Conservation (phyloP, 2,113 vertebrate genomes). For the Catagonus wagneri region DNA sequence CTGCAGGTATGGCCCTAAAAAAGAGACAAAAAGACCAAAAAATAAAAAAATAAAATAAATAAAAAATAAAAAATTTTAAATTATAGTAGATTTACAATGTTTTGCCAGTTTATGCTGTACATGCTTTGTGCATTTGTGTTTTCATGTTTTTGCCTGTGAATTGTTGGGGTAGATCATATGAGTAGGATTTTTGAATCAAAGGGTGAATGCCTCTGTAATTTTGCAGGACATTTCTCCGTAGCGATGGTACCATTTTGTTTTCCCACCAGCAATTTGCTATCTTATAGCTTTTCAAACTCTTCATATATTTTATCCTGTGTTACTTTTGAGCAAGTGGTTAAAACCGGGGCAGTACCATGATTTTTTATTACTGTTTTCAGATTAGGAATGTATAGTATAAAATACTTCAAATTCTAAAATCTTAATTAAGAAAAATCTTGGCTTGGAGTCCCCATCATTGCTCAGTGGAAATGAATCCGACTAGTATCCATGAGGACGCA, state of each 20-base stretch:
- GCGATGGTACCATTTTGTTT: neutral
- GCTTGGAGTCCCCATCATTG: neutral
- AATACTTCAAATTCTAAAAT: neutral
- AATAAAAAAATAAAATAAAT: no score
- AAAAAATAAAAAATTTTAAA: no score
- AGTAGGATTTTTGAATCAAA: neutral
- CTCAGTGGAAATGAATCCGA: no score
- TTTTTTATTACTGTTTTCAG: neutral
- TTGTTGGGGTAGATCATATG: neutral
- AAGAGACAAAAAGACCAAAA: no score
- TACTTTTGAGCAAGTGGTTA: constrained; percentile 6
- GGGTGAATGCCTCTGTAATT: neutral
- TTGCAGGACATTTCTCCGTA: neutral
- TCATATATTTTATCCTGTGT: neutral
- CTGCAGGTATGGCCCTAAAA: no score
- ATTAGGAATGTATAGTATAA: neutral
- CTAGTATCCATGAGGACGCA: no score
- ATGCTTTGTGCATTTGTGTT: neutral
- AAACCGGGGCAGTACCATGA: neutral
- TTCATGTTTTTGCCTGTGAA: neutral
- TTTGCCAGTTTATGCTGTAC: no score
- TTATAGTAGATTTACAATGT: no score
- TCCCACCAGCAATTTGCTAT: neutral
- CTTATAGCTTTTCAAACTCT: neutral
- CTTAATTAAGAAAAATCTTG: neutral